A percentile compares a stretch with the other conserved stretches of the same genome.
Conservation (phyloP, 2,888 invertebrate species). For the Meta bourneti region DNA sequence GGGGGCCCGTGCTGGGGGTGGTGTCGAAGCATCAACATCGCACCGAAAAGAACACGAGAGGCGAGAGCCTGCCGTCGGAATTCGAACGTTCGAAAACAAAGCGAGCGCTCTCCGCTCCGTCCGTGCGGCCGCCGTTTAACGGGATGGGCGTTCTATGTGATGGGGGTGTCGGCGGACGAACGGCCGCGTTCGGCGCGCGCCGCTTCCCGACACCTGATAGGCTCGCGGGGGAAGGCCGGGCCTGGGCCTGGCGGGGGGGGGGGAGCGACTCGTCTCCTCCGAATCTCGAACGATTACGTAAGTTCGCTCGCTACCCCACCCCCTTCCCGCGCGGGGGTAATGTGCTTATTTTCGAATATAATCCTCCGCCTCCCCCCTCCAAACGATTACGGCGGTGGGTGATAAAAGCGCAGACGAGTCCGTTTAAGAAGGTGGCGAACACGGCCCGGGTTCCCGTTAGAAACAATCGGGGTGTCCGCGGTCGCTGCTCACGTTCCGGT, state of each 20-base stretch:
- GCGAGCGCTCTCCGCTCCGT: constrained; percentile 11
- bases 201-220: constrained; percentile 47
- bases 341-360: constrained; percentile 27
- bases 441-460: too few relatives aligned
- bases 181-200: constrained; percentile 43
- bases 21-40: constrained; percentile 75
- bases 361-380: neutral
- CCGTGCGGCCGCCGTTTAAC: constrained; percentile 27
- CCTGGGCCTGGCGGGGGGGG: constrained; percentile 8
- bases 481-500: too few relatives aligned
- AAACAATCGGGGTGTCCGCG: too few relatives aligned
- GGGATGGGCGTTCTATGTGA: constrained; percentile 48
- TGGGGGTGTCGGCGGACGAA: constrained; percentile 21
- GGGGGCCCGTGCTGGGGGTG: constrained; percentile 65
- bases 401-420: too few relatives aligned
- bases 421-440: too few relatives aligned
- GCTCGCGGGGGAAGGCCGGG: constrained; percentile 4
- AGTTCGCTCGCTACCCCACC: constrained; percentile 8
- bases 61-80: constrained; percentile 5
- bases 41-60: constrained; percentile 2
- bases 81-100: neutral
- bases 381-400: too few relatives aligned
- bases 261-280: neutral
- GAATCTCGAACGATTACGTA: constrained; percentile 47
- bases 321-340: constrained; percentile 14